Base-by-base conservation (phyloP, 2,888 invertebrate genomes). In the Ectemnius cavifrons region DNA sequence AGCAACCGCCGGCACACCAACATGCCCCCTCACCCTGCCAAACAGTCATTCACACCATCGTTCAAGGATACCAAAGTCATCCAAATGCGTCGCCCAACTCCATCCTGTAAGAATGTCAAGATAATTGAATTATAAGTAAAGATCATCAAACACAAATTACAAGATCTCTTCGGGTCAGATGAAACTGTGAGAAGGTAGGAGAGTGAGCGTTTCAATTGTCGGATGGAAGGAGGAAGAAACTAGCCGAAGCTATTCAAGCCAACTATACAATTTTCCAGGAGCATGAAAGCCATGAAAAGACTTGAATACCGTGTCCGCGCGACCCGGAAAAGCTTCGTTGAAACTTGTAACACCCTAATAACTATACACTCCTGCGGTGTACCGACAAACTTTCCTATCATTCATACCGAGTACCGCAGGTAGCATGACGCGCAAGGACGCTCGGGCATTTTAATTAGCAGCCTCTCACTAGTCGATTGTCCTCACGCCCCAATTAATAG, bases 1-100 rank as follows among this genome's bases (percentile, higher is more conserved):
- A 88, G 88, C 89, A 90, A 89, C 88, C 89, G 89, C 89, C 88
- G 86, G 85, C 88, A 88, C 88, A 89, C 86, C 89, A 89, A 90
- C 90, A 90, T 90, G 87, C 90, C 89, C 90, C 89, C 85, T 86
- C 87, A 88, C 88, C 88, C 88, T 88, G 78, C 2, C 75, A 76
- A 46, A 11, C 47, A 70, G 16, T 20, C 23, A 52, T 37, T 1
- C 11, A 11, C 56, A 14, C 16, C 37, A 20, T 6, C 59, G 20
- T 37, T 37, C 37, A 37, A 37, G 37, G 2, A 0, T 11, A 11
- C 37, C 37, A 37, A 37, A n/a, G n/a, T 18, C 16, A n/a, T 16
- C 52, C 13, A 13, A 52, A 52, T 4, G 52, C 52, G 16, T n/a
- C 18, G 4, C n/a, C n/a, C 16, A 5, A 18, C 18, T 18, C 52